phyloP scores from a whole-genome alignment of 2,888 invertebrate genomes.

The Microplitis manilae region DNA sequence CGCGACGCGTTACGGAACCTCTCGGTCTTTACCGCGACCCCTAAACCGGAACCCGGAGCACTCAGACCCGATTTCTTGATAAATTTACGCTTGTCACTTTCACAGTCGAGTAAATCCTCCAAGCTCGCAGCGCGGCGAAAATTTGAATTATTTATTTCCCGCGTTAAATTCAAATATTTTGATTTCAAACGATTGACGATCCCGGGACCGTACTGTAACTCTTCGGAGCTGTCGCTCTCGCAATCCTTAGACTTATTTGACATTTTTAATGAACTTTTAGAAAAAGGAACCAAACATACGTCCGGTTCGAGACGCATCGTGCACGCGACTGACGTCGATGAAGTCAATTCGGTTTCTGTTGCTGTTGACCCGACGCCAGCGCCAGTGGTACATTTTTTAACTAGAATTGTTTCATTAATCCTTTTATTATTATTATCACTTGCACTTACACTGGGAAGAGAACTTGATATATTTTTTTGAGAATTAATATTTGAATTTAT shows the following conservation, averaged over 20 bases:
- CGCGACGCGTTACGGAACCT: conserved; percentile 75
- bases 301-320: conserved; percentile 69
- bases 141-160: conserved; percentile 75
- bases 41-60: background rate
- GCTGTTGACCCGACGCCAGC: conserved; percentile 50
- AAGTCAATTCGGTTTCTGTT: conserved; percentile 51
- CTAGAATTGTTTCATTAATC: background rate
- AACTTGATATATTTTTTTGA: conserved; percentile 43
- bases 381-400: conserved; percentile 24
- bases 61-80: conserved; percentile 60
- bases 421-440: conserved; percentile 42
- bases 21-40: conserved; percentile 59
- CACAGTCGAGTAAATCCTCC: conserved; percentile 87
- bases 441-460: conserved; percentile 40
- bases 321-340: conserved; percentile 60
- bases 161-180: conserved; percentile 88
- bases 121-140: conserved; percentile 87
- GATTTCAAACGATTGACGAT: conserved; percentile 91
- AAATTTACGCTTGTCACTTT: conserved; percentile 61
- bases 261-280: background rate
- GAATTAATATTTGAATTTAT: conserved; percentile 32
- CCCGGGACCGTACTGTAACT: conserved; percentile 91
- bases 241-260: conserved; percentile 58
- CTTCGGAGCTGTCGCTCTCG: conserved; percentile 80
- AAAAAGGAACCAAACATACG: conserved; percentile 56